phyloP scores from a whole-genome alignment of 1,140 invertebrate genomes.

The Eumeta japonica region DNA sequence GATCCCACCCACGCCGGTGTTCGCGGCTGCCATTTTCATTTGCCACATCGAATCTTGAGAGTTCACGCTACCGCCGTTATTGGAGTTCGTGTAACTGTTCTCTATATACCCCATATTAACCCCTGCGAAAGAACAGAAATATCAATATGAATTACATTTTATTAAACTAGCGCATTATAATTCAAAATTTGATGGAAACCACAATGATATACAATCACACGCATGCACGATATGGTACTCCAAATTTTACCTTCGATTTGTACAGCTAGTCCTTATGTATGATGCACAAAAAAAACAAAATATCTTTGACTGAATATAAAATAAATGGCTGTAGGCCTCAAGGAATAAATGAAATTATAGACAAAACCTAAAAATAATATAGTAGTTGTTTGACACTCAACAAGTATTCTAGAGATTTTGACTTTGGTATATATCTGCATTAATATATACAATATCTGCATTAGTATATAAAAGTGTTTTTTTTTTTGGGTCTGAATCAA shows the following conservation, averaged over 20 bases:
- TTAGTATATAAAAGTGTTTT: too few relatives aligned
- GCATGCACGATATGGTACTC: neutral
- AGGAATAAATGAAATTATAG: neutral
- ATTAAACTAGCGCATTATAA: too few relatives aligned
- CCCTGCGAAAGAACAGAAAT: constrained; percentile 54
- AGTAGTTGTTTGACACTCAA: too few relatives aligned
- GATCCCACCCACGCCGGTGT: constrained; percentile 60
- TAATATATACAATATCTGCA: too few relatives aligned
- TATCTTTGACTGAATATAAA: constrained; percentile 3
- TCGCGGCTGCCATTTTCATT: constrained; percentile 80
- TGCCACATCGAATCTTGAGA: constrained; percentile 94
- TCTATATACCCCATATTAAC: constrained; percentile 87
- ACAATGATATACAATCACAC: neutral
- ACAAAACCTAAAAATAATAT: neutral
- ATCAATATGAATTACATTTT: constrained; percentile 7
- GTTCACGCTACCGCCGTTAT: constrained; percentile 89
- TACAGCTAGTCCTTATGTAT: constrained; percentile 45
- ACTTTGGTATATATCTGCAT: too few relatives aligned
- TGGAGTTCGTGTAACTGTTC: constrained; percentile 88
- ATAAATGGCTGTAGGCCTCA: neutral
- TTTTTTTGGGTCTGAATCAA: too few relatives aligned
- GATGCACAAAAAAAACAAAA: constrained; percentile 35
- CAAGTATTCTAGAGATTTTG: too few relatives aligned
- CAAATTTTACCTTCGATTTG: constrained; percentile 37
- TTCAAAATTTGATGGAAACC: too few relatives aligned